These are phyloP conservation scores for Batillaria attramentaria DNA, from an alignment of 1,140 invertebrate genomes.

Conservation along the genomic window DNA sequence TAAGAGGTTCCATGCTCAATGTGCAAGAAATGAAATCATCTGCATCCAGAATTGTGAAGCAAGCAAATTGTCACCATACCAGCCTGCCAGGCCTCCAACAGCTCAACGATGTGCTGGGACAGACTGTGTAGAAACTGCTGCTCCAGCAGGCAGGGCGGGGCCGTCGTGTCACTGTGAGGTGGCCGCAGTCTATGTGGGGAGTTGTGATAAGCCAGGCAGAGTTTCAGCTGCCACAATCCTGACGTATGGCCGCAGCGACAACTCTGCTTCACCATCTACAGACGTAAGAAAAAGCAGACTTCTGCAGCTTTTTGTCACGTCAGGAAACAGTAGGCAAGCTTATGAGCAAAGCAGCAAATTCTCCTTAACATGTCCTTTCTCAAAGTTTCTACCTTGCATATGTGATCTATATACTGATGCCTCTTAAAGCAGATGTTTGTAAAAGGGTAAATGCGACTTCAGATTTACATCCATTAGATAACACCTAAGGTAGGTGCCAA, in stretches of 20 bases:
- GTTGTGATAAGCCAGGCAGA: slow-evolving; percentile 58
- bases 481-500: not conserved
- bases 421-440: too few species aligned
- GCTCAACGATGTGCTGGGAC: slow-evolving; percentile 54
- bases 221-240: slow-evolving; percentile 61
- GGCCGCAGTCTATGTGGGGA: slow-evolving; percentile 35
- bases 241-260: slow-evolving; percentile 23
- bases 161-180: slow-evolving; percentile 9
- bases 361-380: too few species aligned
- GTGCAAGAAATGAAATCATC: too few species aligned
- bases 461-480: not conserved
- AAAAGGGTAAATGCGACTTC: too few species aligned
- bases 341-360: too few species aligned
- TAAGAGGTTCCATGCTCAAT: too few species aligned
- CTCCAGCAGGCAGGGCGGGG: slow-evolving; percentile 50
- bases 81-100: slow-evolving; percentile 59
- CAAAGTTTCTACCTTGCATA: too few species aligned
- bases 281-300: too few species aligned
- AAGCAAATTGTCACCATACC: too few species aligned
- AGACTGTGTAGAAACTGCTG: slow-evolving; percentile 59
- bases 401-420: too few species aligned
- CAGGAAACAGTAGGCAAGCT: too few species aligned
- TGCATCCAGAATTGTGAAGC: too few species aligned
- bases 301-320: not conserved
- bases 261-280: slow-evolving; percentile 20